phyloP scores from a whole-genome alignment of 2,797 vertebrate genomes.

The Lerista edwardsae region DNA sequence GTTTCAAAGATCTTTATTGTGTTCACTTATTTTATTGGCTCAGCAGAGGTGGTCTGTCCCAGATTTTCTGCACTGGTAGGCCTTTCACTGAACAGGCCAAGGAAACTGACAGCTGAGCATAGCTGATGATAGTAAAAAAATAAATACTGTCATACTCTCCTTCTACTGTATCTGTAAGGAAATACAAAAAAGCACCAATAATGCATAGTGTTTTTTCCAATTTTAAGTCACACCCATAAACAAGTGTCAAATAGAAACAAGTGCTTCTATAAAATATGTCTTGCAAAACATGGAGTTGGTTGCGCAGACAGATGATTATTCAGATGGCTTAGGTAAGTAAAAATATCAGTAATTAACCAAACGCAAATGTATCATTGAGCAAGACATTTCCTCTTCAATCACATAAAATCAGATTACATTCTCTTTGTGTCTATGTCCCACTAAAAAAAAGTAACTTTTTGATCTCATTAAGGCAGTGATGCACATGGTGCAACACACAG shows the following conservation, averaged over 20 bases:
- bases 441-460: neutral
- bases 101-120: conserved; percentile 30
- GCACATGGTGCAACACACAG: neutral
- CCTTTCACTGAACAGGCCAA: neutral
- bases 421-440: neutral
- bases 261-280: neutral
- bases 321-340: neutral
- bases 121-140: conserved; percentile 31
- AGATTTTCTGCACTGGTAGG: neutral
- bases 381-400: conserved; percentile 37
- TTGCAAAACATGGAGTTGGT: neutral
- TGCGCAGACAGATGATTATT: neutral
- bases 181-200: neutral
- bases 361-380: conserved; percentile 14
- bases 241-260: neutral
- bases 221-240: neutral
- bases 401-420: conserved; percentile 53
- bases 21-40: conserved; percentile 32
- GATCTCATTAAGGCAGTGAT: neutral
- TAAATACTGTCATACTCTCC: neutral
- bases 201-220: neutral
- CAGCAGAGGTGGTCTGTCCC: neutral
- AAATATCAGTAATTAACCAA: conserved; percentile 47
- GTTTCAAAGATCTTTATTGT: conserved; percentile 43
- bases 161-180: neutral